Evolutionary conservation across 2,797 vertebrate species (phyloP).

Genomic region (Dipus sagitta): DNA sequence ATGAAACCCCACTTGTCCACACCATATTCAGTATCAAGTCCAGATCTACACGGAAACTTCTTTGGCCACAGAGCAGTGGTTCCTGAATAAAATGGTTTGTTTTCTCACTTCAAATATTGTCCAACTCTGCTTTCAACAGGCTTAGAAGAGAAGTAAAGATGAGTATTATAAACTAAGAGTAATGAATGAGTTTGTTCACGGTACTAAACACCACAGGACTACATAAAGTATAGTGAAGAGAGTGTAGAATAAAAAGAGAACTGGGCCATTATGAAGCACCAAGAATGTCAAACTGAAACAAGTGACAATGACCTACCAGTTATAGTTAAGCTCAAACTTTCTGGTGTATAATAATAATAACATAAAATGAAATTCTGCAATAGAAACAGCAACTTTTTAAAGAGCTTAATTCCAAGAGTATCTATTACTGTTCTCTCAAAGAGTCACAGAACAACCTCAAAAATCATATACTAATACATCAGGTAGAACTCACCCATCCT

Average conservation of each 20-base stretch:
- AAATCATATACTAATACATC: neutral
- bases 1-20: neutral
- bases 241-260: neutral
- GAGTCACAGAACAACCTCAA: neutral
- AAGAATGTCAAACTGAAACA: slow-evolving; percentile 37
- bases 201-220: neutral
- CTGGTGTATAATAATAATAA: neutral
- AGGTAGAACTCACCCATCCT: neutral
- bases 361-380: neutral
- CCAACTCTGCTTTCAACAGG: slow-evolving; percentile 1
- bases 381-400: neutral
- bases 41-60: neutral
- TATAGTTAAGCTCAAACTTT: neutral
- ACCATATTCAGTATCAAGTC: neutral
- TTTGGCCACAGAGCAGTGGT: neutral
- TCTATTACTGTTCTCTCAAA: neutral
- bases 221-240: neutral
- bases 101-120: neutral
- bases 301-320: neutral
- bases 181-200: neutral
- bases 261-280: neutral
- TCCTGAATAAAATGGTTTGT: neutral
- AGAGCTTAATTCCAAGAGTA: neutral
- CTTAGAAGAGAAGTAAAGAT: neutral
- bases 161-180: neutral